Evolutionary conservation across 1,140 invertebrate genomes (phyloP), one percentile per base, ranked within the genome.

Genomic region (Sesamia nonagrioides): DNA sequence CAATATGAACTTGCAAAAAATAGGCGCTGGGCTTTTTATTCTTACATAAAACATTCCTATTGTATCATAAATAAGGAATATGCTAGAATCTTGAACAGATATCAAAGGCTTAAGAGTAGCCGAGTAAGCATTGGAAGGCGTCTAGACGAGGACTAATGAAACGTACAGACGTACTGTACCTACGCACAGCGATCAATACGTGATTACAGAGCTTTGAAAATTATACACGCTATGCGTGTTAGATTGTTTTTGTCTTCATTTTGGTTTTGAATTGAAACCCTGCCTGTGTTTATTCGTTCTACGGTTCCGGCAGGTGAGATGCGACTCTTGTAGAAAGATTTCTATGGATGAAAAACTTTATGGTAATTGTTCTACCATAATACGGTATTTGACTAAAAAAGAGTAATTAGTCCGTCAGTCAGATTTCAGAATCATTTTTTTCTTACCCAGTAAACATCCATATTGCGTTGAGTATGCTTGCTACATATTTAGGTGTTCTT

Each of bases 141-240:
- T 68, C 63, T 68, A 48, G 63, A 8, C 63, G 27, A 11, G 63
- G 5, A 17, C 61, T 68, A 68, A 68, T 68, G 42, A 68, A 68
- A 68, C 63, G 21, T 68, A 68, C 42, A 33, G 45, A 5, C 13
- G n/a, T 50, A 5, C 45, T n/a, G 15, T 68, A 68, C 63, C 42
- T 68, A 68, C 21, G 7, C 37, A 17, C 37, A 15, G 21, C 63
- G 63, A 68, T 68, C 63, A 50, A 68, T 68, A 68, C 63, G 21
- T 27, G 42, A 50, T 68, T 68, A 68, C 42, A 68, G 18, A 6
- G 40, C 21, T 68, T 33, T 50, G 11, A 21, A 48, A 66, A 61
- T 37, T 61, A 40, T 63, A 50, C 35, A 33, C 27, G 18, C 18
- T 18, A 1, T 50, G 37, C 56, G 35, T 63, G 60, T 63, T 17